A percentile compares a stretch with the other conserved stretches of the same genome.
Evolutionary conservation across 2,113 vertebrate genomes (phyloP).

Genomic region (Chionomys nivalis): DNA sequence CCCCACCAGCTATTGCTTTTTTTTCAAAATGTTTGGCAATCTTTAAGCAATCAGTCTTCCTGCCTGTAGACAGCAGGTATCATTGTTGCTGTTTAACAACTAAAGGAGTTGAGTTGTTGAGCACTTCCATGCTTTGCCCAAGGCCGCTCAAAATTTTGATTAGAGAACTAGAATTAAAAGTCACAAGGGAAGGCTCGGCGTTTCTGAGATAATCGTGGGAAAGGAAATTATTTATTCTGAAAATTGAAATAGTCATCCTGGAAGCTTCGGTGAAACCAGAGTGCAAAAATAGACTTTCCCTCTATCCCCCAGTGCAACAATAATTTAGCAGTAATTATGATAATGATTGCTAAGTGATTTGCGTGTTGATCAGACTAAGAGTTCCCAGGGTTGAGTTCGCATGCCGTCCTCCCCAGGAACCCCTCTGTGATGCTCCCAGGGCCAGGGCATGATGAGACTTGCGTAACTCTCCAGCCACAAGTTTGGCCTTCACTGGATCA

Average conservation of each 20-base stretch:
- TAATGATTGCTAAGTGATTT: slow-evolving; percentile 70
- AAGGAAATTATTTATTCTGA: slow-evolving; percentile 74
- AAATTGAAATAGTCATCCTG: slow-evolving; percentile 71
- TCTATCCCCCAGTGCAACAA: slow-evolving; percentile 7
- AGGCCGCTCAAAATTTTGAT: slow-evolving; percentile 60
- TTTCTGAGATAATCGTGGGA: slow-evolving; percentile 61
- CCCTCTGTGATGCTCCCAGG: background rate
- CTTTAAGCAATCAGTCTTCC: slow-evolving; percentile 34
- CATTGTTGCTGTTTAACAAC: slow-evolving; percentile 53
- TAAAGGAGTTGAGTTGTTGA: slow-evolving; percentile 22
- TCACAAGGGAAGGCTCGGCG: slow-evolving; percentile 60
- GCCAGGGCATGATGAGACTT: background rate
- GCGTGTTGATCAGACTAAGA: slow-evolving; percentile 37
- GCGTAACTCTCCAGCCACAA: background rate
- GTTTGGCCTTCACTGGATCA: background rate
- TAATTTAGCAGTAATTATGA: slow-evolving; percentile 71
- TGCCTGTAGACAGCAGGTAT: slow-evolving; percentile 33
- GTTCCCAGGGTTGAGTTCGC: slow-evolving; percentile 61
- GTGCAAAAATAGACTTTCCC: slow-evolving; percentile 58
- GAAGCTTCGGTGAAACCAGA: slow-evolving; percentile 59
- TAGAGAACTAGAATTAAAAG: slow-evolving; percentile 56
- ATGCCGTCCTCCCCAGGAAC: background rate
- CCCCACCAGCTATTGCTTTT: background rate
- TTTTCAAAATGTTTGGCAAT: slow-evolving; percentile 39
- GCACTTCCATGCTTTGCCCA: slow-evolving; percentile 36